These are phyloP conservation scores for Chelmon rostratus DNA, from an alignment of 2,797 vertebrate genomes.

Conservation along the genomic window DNA sequence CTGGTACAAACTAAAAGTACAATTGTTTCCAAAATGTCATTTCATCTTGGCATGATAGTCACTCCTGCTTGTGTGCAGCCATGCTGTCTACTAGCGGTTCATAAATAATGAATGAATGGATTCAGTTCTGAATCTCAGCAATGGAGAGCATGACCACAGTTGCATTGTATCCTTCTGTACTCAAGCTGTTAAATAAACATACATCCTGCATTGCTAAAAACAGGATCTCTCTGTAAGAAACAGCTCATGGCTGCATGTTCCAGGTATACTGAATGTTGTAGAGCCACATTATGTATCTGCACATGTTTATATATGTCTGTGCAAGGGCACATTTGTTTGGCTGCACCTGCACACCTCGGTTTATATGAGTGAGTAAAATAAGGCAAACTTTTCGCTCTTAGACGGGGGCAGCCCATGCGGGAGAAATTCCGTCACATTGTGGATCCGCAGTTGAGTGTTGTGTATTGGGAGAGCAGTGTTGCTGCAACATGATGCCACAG, in stretches of 20 bases:
- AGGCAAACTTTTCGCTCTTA: constrained; percentile 8
- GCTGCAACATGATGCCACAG: constrained; percentile 44
- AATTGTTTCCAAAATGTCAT: background rate
- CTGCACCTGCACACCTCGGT: constrained; percentile 26
- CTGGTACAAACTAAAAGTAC: background rate
- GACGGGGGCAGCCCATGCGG: constrained; percentile 6
- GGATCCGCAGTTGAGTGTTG: constrained; percentile 13
- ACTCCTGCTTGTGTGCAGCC: constrained; percentile 33
- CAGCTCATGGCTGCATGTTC: background rate
- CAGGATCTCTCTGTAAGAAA: constrained; percentile 4
- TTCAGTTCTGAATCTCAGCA: constrained; percentile 55
- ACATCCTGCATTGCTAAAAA: background rate
- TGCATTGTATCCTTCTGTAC: background rate
- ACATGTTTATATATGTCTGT: background rate
- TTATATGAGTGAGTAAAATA: constrained; percentile 6
- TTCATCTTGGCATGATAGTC: constrained; percentile 1
- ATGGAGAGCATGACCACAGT: background rate
- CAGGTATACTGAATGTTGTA: background rate
- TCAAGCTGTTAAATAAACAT: constrained; percentile 3
- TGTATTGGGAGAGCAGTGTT: constrained; percentile 24
- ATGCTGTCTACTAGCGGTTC: constrained; percentile 39
- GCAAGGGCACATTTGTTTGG: constrained; percentile 1
- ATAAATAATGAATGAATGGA: constrained; percentile 60
- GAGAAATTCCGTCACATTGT: constrained; percentile 28
- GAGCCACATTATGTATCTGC: background rate